These are phyloP conservation scores for Aradophagus sp. DNA, from an alignment of 1,140 invertebrate species.

Conservation along the genomic window DNA sequence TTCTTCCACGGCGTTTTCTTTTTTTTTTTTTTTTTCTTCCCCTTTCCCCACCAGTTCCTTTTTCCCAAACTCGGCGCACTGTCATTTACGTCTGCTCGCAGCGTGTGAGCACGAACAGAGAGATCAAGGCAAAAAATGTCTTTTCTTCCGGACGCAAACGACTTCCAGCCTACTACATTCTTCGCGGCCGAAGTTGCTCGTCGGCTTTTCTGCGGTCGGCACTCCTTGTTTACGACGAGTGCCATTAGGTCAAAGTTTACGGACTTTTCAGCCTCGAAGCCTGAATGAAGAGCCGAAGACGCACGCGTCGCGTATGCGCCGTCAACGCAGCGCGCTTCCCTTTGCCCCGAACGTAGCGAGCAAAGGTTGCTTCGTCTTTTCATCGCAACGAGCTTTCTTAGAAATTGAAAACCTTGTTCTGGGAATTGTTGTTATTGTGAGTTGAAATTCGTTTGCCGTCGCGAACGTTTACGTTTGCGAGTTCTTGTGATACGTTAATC, in stretches of 20 bases:
- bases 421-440: constrained; percentile 15
- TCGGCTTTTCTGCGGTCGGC: constrained; percentile 60
- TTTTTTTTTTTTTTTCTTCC: constrained; percentile 5
- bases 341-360: too few relatives aligned
- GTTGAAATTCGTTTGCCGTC: not conserved
- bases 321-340: too few relatives aligned
- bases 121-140: constrained; percentile 56
- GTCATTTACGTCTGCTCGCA: constrained; percentile 38
- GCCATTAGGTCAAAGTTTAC: constrained; percentile 64
- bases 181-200: constrained; percentile 52
- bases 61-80: constrained; percentile 12
- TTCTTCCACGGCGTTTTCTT: not conserved
- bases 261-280: constrained; percentile 29
- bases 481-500: too few relatives aligned
- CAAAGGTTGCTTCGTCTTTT: constrained; percentile 3
- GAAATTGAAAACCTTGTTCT: constrained; percentile 25
- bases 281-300: constrained; percentile 22
- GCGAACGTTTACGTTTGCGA: too few relatives aligned
- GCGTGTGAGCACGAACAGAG: constrained; percentile 34
- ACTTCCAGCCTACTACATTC: constrained; percentile 56
- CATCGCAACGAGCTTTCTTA: too few relatives aligned
- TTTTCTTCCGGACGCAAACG: constrained; percentile 59
- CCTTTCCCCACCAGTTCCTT: constrained; percentile 1
- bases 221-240: constrained; percentile 68
- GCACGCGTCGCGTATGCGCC: constrained; percentile 14